A percentile compares a stretch with the other conserved stretches of the same genome.
Conservation (phyloP, 2,797 vertebrate species). For the Tragelaphus eurycerus region DNA sequence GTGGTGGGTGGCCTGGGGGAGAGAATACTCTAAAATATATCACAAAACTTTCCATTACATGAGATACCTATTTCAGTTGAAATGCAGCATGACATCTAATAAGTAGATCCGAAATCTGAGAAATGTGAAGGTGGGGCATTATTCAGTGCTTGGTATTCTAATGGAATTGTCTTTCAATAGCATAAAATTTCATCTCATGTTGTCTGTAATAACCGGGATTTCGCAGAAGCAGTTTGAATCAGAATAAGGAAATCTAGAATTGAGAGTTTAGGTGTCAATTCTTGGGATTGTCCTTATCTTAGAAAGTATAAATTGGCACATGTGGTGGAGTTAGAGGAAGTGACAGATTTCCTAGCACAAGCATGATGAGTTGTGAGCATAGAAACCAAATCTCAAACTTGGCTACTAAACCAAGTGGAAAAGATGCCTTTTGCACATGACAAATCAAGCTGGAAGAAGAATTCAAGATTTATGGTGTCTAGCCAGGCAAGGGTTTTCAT, state of each 20-base stretch:
- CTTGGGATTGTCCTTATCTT: not conserved
- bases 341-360: not conserved
- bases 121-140: not conserved
- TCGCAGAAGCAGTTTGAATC: not conserved
- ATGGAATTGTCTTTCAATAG: not conserved
- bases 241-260: not conserved
- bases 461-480: not conserved
- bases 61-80: not conserved
- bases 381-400: not conserved
- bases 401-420: constrained; percentile 4
- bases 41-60: not conserved
- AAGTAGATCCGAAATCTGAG: not conserved
- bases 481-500: not conserved
- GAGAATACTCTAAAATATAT: not conserved
- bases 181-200: not conserved
- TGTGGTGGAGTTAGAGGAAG: not conserved
- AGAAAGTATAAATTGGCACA: not conserved
- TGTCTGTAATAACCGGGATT: not conserved
- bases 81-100: not conserved
- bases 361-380: not conserved
- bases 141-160: not conserved
- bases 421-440: not conserved
- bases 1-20: not conserved
- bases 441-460: not conserved
- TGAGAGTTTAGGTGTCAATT: not conserved